Evolutionary conservation across 2,113 vertebrate species (phyloP).

Genomic region (Syngnathus typhle): DNA sequence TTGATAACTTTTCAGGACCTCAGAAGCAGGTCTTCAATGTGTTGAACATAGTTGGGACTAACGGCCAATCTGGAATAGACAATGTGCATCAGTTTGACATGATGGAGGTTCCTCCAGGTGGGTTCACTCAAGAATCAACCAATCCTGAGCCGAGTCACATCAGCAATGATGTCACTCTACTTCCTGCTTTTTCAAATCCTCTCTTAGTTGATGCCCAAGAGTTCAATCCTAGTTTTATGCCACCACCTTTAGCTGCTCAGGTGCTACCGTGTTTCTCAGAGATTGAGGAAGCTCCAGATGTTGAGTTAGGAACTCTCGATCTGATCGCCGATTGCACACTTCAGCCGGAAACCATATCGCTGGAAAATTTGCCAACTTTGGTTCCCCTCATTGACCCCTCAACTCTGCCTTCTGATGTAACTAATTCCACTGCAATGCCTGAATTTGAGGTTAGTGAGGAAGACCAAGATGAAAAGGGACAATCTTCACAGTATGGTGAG

Average conservation of each 20-base stretch:
- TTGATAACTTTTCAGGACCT: constrained; percentile 5
- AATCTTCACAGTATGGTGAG: constrained; percentile 11
- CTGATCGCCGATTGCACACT: background rate
- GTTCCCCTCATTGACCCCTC: background rate
- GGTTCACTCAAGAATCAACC: constrained; percentile 4
- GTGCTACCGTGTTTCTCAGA: constrained; percentile 1
- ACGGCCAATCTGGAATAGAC: background rate
- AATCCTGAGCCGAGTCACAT: constrained; percentile 3
- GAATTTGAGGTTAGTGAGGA: constrained; percentile 8
- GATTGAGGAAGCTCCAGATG: constrained; percentile 10
- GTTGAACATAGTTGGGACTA: background rate
- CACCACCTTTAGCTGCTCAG: background rate
- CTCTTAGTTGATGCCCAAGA: constrained; percentile 1
- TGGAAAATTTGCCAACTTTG: constrained; percentile 6
- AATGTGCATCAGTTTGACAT: constrained; percentile 9
- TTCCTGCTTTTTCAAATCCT: background rate
- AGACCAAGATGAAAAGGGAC: constrained; percentile 8
- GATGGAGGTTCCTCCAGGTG: background rate
- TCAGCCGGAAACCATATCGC: constrained; percentile 4
- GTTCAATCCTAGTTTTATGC: background rate
- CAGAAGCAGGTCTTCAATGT: background rate
- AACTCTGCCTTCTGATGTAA: constrained; percentile 10
- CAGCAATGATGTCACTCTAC: background rate
- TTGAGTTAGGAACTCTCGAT: background rate
- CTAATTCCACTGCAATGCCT: background rate